Conservation (phyloP, 2,888 invertebrate genomes). For the Polydrusus cervinus region DNA sequence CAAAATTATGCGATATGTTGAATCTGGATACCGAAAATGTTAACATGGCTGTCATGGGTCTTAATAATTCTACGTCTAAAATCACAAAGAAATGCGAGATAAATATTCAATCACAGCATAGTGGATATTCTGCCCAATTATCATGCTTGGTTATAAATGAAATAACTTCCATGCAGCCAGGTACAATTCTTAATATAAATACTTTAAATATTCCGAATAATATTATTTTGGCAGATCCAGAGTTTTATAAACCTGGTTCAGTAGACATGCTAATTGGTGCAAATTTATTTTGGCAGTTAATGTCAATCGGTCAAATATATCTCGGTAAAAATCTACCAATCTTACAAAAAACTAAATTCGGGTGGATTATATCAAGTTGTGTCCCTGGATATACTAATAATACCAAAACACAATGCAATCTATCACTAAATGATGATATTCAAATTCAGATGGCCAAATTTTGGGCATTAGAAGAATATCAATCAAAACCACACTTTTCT, state of each 20-base stretch:
- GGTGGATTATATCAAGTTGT: constrained; percentile 11
- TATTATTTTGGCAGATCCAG: constrained; percentile 13
- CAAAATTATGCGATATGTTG: constrained; percentile 9
- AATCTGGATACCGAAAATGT: constrained; percentile 9
- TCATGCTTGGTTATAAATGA: constrained; percentile 21
- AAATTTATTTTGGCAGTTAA: constrained; percentile 17
- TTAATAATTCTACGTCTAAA: constrained; percentile 11
- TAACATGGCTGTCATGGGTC: constrained; percentile 22
- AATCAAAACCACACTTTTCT: not conserved
- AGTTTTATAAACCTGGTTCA: constrained; percentile 6
- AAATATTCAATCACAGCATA: constrained; percentile 7
- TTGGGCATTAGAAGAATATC: constrained; percentile 33
- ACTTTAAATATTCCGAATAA: constrained; percentile 6
- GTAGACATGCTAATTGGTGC: constrained; percentile 26
- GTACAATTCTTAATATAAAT: constrained; percentile 3
- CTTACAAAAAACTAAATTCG: constrained; percentile 33
- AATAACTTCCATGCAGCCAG: not conserved
- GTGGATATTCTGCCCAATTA: not conserved
- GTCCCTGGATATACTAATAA: not conserved
- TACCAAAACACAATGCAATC: constrained; percentile 9
- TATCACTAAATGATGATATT: constrained; percentile 8
- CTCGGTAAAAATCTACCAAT: constrained; percentile 7
- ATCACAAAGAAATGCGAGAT: constrained; percentile 22
- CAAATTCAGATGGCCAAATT: constrained; percentile 28
- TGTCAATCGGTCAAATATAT: constrained; percentile 19